Evolutionary conservation across 2,888 invertebrate genomes (phyloP), one percentile per base, ranked within the genome.

Genomic region (Zele albiditarsus): DNA sequence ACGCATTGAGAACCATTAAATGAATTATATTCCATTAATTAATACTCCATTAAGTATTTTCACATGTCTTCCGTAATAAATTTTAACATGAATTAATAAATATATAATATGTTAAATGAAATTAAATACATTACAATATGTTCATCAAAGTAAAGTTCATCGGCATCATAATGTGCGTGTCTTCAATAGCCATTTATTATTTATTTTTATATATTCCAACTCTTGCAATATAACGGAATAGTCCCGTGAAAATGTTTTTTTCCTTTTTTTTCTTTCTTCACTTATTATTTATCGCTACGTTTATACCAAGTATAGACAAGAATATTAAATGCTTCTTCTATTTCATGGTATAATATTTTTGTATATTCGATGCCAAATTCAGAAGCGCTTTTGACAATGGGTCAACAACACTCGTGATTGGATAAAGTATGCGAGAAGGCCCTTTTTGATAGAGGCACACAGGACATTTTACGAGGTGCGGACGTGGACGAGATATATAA

Each of bases 381-480:
- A 20, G 10, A 53, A 53, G 6, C 1, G 4, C 27, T 28, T 27
- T 27, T 16, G 25, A 60, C 31, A 23, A 31, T 25, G 20, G 53
- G 67, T 68, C 46, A 66, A 66, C 25, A 20, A 20, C 25, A 42
- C 46, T 25, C 6, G 27, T 67, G 67, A 53, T 53, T 53, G 53
- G 53, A 53, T 53, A 53, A 53, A 53, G 23, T 53, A 57, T 49
- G 5, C 33, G 70, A 70, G 25, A 33, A 16, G 46, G 38, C 25
- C 58, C 60, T 58, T 62, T 60, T 38, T 27, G 42, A 69, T n/a
- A 20, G 38, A 27, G 62, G 46, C 28, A 58, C 68, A 71, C 67
- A 75, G 71, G 73, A 63, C 62, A 75, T 80, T 81, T 81, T 80
- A 81, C 80, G 80, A 81, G 80, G 81, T 80, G 81, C 72, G 73